Evolutionary conservation across 2,888 invertebrate species (phyloP).

Genomic region (Dinocampus coccinellae): DNA sequence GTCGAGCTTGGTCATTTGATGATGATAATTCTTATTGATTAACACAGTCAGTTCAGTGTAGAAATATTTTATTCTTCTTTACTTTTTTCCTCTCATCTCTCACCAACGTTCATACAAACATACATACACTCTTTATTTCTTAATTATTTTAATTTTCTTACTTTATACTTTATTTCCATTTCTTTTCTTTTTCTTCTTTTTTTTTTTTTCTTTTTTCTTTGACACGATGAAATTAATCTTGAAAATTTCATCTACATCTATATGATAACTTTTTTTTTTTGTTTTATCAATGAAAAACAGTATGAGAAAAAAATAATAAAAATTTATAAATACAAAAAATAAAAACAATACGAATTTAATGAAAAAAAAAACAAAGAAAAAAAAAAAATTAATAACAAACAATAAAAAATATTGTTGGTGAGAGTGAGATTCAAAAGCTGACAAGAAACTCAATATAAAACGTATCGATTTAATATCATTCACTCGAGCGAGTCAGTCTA

Average conservation of each 20-base stretch:
- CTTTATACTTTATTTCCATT: constrained; percentile 2
- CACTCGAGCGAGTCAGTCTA: constrained; percentile 16
- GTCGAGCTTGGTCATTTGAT: constrained; percentile 36
- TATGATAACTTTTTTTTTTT: constrained; percentile 1
- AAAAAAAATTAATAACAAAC: not conserved
- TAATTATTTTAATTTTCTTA: constrained; percentile 24
- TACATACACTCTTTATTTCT: not conserved
- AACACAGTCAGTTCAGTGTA: constrained; percentile 42
- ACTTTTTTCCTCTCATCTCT: not conserved
- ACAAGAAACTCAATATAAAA: not conserved
- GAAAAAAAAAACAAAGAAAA: too few relatives aligned
- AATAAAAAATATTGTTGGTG: not conserved
- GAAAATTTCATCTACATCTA: constrained; percentile 5
- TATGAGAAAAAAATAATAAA: not conserved
- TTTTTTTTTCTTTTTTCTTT: not conserved
- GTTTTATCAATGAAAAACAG: not conserved
- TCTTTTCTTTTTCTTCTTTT: not conserved
- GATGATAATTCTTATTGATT: constrained; percentile 40
- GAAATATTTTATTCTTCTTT: constrained; percentile 35
- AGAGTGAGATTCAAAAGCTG: constrained; percentile 1
- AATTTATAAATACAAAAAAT: constrained; percentile 1
- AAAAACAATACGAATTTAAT: too few relatives aligned
- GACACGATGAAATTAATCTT: not conserved
- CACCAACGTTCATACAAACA: too few relatives aligned
- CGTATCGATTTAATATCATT: not conserved